Base-by-base conservation (phyloP, 2,797 vertebrate species). In the Labroides dimidiatus region DNA sequence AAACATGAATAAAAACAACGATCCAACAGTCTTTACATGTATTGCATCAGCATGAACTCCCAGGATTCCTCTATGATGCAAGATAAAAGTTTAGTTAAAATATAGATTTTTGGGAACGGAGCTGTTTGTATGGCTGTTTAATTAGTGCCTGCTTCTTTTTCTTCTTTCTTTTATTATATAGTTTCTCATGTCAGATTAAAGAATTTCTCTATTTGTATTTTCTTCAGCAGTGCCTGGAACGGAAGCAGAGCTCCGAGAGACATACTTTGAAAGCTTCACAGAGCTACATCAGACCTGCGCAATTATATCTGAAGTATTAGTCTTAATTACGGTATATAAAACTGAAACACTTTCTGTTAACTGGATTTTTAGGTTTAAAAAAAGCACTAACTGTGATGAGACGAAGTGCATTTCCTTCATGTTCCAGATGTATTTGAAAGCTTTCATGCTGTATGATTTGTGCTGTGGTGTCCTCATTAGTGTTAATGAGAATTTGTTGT, bases 391-490 rank as follows among this genome's bases (percentile, higher is more conserved):
- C n/a, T 63, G 17, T 55, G 63, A 16, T 68, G 37, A 45, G 4
- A 67, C 52, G 45, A 60, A 67, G 23, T 33, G 57, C 13, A 23
- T 55, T 66, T 8, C 47, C 69, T 66, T 55, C 19, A 42, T 43
- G 11, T 36, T 64, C 54, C 53, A 64, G 64, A 69, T 56, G n/a
- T 21, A 37, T 64, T 74, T 56, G 15, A 21, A 54, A 43, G 27
- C 17, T 69, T 69, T 63, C 42, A 14, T 54, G 4, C 19, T 71
- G 23, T 82, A 68, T 75, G 21, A 71, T 59, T 74, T 77, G 58
- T 53, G 12, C 2, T 82, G 68, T 50, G 50, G 59, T 47, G 6
- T 66, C 45, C 60, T 82, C 61, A 80, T 78, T 80, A 82, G 72
- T 23, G 42, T 61, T 82, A 76, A 78, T 76, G 71, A 83, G 56